Evolutionary conservation across 2,888 invertebrate species (phyloP), one percentile per base, ranked within the genome.

Genomic region (Coecobrya sp.): DNA sequence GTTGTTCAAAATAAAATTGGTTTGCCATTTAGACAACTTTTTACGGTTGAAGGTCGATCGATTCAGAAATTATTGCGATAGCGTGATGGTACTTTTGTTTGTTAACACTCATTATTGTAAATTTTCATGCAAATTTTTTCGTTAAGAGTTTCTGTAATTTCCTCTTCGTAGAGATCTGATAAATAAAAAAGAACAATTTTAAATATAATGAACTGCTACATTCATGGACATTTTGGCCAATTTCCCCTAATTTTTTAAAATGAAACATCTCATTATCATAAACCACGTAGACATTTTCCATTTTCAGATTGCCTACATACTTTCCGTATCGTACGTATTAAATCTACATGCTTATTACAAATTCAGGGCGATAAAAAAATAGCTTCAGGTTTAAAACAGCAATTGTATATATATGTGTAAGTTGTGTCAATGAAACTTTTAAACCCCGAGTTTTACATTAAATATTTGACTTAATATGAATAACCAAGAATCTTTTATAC

Each of bases 251-350:
- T 89, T 89, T 82, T 42, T 68, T 52, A 82, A 36, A 89, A 89
- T 89, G 82, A 82, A 89, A 82, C 81, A 89, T 89, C 89, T 70
- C 52, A 89, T 89, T 89, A 89, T 55, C 30, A 30, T 68, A 70
- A 68, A 86, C 16, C 22, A 27, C 52, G 68, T 70, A 19, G 42
- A 19, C 22, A 27, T 42, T 4, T 76, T 76, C 25, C 49, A 76
- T 27, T 16, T n/a, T 68, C 62, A 25, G 16, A 19, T 62, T 62
- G 16, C 45, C 22, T 7, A 11, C 76, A 76, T n/a, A n/a, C n/a
- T n/a, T 76, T 36, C 19, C 25, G n/a, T 19, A 22, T 0, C 49
- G 22, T 36, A 42, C 19, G n/a, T 65, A 65, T 16, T 30, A 8
- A 27, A 70, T 68, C 27, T 76, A 42, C n/a, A n/a, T 27, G 19